These are phyloP conservation scores for Anaspis maculata DNA, from an alignment of 2,888 invertebrate genomes.

Conservation along the genomic window DNA sequence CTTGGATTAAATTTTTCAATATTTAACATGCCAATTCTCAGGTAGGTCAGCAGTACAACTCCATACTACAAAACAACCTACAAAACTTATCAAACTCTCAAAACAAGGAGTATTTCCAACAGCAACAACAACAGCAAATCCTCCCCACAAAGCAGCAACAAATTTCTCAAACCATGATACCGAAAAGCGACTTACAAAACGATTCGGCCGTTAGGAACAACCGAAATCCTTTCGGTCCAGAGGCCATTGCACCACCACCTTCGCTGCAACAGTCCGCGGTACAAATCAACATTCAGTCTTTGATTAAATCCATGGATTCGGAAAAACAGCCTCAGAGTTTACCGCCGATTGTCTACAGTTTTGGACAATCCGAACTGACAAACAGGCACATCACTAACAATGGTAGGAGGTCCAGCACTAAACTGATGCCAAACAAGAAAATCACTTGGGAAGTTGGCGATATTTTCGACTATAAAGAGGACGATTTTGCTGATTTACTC, in stretches of 20 bases:
- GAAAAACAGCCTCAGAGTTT: conserved; percentile 36
- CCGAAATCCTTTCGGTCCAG: neutral
- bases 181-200: neutral
- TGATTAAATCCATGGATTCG: conserved; percentile 35
- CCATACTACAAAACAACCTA: conserved; percentile 22
- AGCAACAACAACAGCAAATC: conserved; percentile 12
- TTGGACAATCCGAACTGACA: conserved; percentile 36
- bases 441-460: conserved; percentile 33
- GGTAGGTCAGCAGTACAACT: conserved; percentile 35
- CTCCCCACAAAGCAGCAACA: conserved; percentile 13
- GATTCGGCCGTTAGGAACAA: neutral
- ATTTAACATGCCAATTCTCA: conserved; percentile 17
- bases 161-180: too few species aligned
- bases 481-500: conserved; percentile 63
- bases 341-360: conserved; percentile 39
- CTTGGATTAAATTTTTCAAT: neutral
- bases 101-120: conserved; percentile 5
- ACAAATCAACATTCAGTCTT: conserved; percentile 38
- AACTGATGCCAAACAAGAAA: conserved; percentile 24
- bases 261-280: conserved; percentile 21
- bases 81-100: conserved; percentile 20
- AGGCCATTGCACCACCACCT: neutral
- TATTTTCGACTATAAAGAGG: conserved; percentile 39
- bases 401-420: conserved; percentile 10
- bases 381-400: conserved; percentile 36